Evolutionary conservation across 2,888 invertebrate genomes (phyloP), one percentile per base, ranked within the genome.

Genomic region (Endomychus coccineus): DNA sequence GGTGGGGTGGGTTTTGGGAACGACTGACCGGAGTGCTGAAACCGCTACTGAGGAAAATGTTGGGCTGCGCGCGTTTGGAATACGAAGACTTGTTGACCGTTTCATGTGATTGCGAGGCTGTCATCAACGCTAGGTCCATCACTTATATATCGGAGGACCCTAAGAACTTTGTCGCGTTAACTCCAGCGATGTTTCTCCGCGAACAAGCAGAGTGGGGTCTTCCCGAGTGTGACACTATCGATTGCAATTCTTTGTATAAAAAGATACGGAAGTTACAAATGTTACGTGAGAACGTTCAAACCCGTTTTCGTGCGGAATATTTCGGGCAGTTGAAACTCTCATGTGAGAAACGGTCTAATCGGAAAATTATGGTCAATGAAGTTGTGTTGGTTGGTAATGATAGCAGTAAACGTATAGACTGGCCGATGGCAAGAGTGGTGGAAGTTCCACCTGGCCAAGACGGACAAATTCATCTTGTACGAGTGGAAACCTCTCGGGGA

Each of bases 21-120:
- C 13, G 64, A 10, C 40, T 68, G 3, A 50, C 66, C 7, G 51
- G 58, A 6, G 31, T 59, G 4, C 24, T 65, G 5, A 69, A 69
- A 42, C 37, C 40, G 9, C 34, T 64, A 6, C 36, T 68, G 12
- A 36, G 56, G n/a, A 51, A 55, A 35, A 47, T 58, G 5, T 40
- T 68, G 2, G 61, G 64, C 5, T 52, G 50, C 24, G 47, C 55
- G 3, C 49, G 50, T 25, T 21, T 39, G 32, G 29, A 47, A 45
- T 44, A 46, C 40, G 35, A 59, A 51, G 59, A 51, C 11, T 21
- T 51, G 16, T 14, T 43, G 21, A 49, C 51, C 7, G 6, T 48
- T 10, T 9, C 50, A 7, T 48, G 42, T 27, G 49, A 64, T 34
- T 51, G 53, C 24, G 62, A 66, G 42, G 40, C 46, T 1, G 42